phyloP scores from a whole-genome alignment of 2,113 vertebrate genomes.

The Periophthalmodon schlosseri region DNA sequence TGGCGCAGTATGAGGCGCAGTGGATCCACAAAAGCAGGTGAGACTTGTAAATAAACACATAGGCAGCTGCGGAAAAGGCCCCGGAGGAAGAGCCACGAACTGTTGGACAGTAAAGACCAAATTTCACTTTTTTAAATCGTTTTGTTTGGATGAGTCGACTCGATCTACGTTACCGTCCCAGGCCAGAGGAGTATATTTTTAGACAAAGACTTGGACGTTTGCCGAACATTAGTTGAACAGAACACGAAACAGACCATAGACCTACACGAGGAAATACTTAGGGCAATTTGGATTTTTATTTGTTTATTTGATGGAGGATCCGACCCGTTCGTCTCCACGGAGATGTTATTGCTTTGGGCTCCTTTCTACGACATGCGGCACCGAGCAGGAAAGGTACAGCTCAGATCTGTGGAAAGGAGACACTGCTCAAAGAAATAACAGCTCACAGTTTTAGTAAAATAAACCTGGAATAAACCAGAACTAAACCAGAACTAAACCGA shows the following conservation, averaged over 20 bases:
- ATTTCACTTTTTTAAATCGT: neutral
- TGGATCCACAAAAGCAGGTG: constrained; percentile 45
- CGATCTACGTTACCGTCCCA: neutral
- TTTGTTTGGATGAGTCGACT: neutral
- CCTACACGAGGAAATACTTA: too few relatives aligned
- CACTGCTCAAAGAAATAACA: too few relatives aligned
- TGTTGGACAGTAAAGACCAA: constrained; percentile 3
- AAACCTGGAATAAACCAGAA: too few relatives aligned
- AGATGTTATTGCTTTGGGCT: neutral
- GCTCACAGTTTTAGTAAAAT: too few relatives aligned
- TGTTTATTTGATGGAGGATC: too few relatives aligned
- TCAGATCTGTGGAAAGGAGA: neutral
- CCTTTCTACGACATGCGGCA: neutral
- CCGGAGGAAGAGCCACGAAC: constrained; percentile 11
- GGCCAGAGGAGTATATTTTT: neutral
- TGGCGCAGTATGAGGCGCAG: constrained; percentile 41
- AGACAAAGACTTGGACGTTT: too few relatives aligned
- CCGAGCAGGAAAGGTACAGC: neutral
- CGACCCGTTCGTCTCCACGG: neutral
- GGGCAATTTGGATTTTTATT: too few relatives aligned
- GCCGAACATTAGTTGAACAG: neutral
- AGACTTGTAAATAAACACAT: constrained; percentile 49
- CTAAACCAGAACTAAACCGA: too few relatives aligned
- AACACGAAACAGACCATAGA: neutral
- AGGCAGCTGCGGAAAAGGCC: constrained; percentile 39